Base-by-base conservation (phyloP, 92 coral and sea anemone species). In the Epizoanthus illoricatus region DNA sequence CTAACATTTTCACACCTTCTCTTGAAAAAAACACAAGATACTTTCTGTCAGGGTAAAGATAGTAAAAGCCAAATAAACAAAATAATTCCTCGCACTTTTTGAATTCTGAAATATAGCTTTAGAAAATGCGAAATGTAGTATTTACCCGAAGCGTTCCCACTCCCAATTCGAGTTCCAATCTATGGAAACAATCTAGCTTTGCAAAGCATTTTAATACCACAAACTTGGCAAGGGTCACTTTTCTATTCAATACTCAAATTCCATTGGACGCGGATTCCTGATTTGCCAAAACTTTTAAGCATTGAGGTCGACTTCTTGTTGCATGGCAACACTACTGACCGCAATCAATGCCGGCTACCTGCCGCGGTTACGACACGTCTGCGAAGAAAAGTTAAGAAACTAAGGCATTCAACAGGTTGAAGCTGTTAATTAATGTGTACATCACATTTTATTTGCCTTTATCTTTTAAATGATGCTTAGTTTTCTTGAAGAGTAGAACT, bases 381-480 rank as follows among this genome's bases (percentile, higher is more conserved):
- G 8, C 2, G 15, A 28, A 60, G 8, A 60, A 59, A 43, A 49
- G 15, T 4, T 61, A 40, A 4, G 40, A 65, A 23, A 24, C 55
- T 40, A 4, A 5, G 52, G 41, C 81, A 76, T 62, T 76, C 81
- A 76, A 76, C 81, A 76, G 81, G 81, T 76, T 76, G 58, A 76
- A 16, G 62, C 6, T 39, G 33, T 39, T 20, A 41, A 61, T 42
- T 40, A 23, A 39, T 10, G 57, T 5, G n/a, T n/a, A n/a, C 18
- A 16, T 19, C 7, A 23, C 16, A 4, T n/a, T 17, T 9, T 59
- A 17, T 42, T 56, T 55, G 52, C 21, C 3, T 56, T 16, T 16
- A 28, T 3, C 52, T 58, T 24, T 8, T 39, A 58, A 15, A 15
- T 76, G 16, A 5, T n/a, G 5, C 58, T 6, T 5, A 15, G 9